These are phyloP conservation scores for Bombus pyrosoma DNA, from an alignment of 1,140 invertebrate genomes.

Conservation along the genomic window DNA sequence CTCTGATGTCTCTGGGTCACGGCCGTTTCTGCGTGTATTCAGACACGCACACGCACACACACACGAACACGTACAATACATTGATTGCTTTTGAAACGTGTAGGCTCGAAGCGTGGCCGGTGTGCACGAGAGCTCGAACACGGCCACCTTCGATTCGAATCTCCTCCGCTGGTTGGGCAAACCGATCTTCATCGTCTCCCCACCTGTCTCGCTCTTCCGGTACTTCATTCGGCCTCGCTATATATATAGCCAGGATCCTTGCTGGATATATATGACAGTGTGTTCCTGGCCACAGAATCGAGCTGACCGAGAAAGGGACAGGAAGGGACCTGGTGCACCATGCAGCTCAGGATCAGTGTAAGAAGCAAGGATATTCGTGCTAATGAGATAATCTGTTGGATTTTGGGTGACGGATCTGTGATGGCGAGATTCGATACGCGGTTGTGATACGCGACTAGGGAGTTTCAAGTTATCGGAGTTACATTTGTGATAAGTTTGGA, in stretches of 20 bases:
- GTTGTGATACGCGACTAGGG: neutral
- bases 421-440: neutral
- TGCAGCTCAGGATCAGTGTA: slow-evolving; percentile 50
- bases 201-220: slow-evolving; percentile 62
- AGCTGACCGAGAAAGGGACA: slow-evolving; percentile 44
- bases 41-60: neutral
- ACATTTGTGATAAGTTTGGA: neutral
- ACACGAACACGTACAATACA: no score
- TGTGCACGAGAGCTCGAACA: slow-evolving; percentile 1
- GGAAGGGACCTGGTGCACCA: slow-evolving; percentile 35
- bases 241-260: slow-evolving; percentile 67
- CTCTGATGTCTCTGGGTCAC: slow-evolving; percentile 68
- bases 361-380: slow-evolving; percentile 20
- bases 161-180: slow-evolving; percentile 40
- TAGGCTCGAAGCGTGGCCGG: neutral
- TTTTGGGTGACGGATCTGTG: neutral
- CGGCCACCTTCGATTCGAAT: slow-evolving; percentile 25
- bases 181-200: slow-evolving; percentile 63
- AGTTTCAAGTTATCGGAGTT: neutral
- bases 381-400: neutral
- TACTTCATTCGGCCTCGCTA: slow-evolving; percentile 59
- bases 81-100: neutral
- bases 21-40: slow-evolving; percentile 31
- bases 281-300: slow-evolving; percentile 51
- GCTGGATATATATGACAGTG: slow-evolving; percentile 72